Evolutionary conservation across 2,888 invertebrate genomes (phyloP), one percentile per base, ranked within the genome.

Genomic region (Timema podura): DNA sequence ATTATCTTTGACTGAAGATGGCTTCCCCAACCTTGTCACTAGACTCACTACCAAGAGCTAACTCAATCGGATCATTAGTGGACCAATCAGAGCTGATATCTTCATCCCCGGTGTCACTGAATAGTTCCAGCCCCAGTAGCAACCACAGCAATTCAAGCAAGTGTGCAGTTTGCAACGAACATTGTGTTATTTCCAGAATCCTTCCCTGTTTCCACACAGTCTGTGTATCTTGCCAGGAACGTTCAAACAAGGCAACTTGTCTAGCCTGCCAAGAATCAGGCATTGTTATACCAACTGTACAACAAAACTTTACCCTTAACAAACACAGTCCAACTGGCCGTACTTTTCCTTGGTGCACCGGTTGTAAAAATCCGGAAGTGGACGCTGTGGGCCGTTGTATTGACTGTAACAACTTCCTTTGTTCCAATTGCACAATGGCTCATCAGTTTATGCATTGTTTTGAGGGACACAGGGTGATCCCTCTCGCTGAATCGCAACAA

Each of bases 401-500:
- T 79, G 97, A 98, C 82, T 99, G 98, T 83, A 93, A 93, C 79
- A 96, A 96, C 81, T 95, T 93, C 81, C 88, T 99, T 76, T 98
- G 98, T 84, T 91, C 93, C 72, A 96, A 96, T 82, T 98, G 98
- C 88, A 95, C 96, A 78, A 96, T 96, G 90, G 98, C 98, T 74
- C 98, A 98, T 83, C 95, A 97, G 84, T 96, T 94, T 82, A 98
- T 98, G 97, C 96, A 97, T 82, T 98, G 97, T 82, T 98, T 98
- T 82, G 96, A 96, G 81, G 96, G 96, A 74, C 97, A 98, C 83
- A 90, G 95, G 71, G 95, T 97, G 72, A 87, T 92, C 76, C 81
- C 81, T 69, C 78, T 86, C 68, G 79, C 79, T 10, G 82, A 70
- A 73, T 15, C 76, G 76, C 68, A 76, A 74, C 70, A 75, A 74